A percentile compares a stretch with the other conserved stretches of the same genome.
These are phyloP conservation scores for Echinometra lucunter DNA, from an alignment of 53 echinoderm and acorn worm species.

Conservation along the genomic window DNA sequence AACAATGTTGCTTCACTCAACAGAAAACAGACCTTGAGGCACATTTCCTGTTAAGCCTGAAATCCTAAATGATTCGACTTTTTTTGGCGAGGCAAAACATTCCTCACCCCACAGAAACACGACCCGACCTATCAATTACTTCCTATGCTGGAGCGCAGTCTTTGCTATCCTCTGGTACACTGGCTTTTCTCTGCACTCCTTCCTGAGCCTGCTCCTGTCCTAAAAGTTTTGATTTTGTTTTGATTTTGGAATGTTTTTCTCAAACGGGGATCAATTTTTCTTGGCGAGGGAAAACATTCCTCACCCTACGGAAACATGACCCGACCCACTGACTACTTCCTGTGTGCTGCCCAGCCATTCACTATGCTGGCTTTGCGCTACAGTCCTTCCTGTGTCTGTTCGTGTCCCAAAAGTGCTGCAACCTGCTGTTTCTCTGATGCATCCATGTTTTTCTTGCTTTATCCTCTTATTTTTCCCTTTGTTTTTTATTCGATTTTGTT, in stretches of 20 bases:
- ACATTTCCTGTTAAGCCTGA: slow-evolving; percentile 4
- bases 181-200: not conserved
- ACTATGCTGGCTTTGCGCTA: not conserved
- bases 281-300: slow-evolving; percentile 15
- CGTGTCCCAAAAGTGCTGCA: slow-evolving; percentile 58
- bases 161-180: no score
- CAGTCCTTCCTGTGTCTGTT: slow-evolving; percentile 12
- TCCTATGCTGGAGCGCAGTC: slow-evolving; percentile 16
- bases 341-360: not conserved
- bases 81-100: not conserved
- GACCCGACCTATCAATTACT: slow-evolving; percentile 40
- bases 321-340: slow-evolving; percentile 43
- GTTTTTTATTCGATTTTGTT: not conserved
- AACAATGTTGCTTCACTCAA: not conserved
- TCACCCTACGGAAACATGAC: slow-evolving; percentile 37
- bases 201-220: slow-evolving; percentile 52
- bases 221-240: slow-evolving; percentile 47
- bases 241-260: no score
- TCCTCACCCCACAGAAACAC: slow-evolving; percentile 15
- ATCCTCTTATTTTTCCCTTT: not conserved
- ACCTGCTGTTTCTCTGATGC: not conserved
- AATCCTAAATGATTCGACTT: not conserved
- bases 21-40: slow-evolving; percentile 4
- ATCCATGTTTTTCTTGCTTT: not conserved
- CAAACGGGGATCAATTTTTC: not conserved